These are phyloP conservation scores for Centroberyx gerrardi DNA, from an alignment of 2,797 vertebrate species.

Conservation along the genomic window DNA sequence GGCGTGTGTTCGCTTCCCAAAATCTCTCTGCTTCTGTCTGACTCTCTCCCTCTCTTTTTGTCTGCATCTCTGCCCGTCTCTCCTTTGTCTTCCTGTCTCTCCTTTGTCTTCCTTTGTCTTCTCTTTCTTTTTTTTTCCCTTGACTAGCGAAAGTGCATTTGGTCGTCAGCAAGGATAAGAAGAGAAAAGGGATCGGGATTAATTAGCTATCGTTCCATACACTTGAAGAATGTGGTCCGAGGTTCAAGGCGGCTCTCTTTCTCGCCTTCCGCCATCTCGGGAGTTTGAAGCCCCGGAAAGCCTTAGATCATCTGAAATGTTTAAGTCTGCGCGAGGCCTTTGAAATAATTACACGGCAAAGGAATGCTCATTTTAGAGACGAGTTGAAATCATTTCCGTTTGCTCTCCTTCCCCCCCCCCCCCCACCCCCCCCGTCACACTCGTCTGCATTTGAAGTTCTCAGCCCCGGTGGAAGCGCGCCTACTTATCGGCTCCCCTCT, in stretches of 20 bases:
- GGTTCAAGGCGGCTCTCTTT: slow-evolving; percentile 45
- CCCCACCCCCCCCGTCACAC: not conserved
- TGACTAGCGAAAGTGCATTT: slow-evolving; percentile 46
- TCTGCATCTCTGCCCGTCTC: not conserved
- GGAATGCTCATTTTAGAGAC: slow-evolving; percentile 39
- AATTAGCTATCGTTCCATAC: slow-evolving; percentile 61
- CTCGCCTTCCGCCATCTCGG: slow-evolving; percentile 19
- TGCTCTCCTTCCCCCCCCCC: not conserved
- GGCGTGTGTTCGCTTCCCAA: slow-evolving; percentile 52
- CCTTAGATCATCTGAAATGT: slow-evolving; percentile 49
- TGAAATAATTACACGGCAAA: slow-evolving; percentile 43
- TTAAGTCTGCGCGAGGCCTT: slow-evolving; percentile 40
- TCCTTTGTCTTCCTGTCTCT: not conserved
- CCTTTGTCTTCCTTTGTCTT: not conserved
- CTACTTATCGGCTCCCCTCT: slow-evolving; percentile 15
- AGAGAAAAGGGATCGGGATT: slow-evolving; percentile 56
- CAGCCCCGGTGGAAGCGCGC: slow-evolving; percentile 4
- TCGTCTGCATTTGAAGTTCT: slow-evolving; percentile 35
- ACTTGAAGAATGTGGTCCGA: slow-evolving; percentile 58
- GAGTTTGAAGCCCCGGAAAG: slow-evolving; percentile 36
- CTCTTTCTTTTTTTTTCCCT: slow-evolving; percentile 41
- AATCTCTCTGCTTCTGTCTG: slow-evolving; percentile 51
- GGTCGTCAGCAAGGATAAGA: slow-evolving; percentile 51
- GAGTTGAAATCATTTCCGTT: slow-evolving; percentile 3
- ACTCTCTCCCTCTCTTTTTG: not conserved